Conservation (phyloP, 1,140 invertebrate species). For the Contarinia nasturtii region DNA sequence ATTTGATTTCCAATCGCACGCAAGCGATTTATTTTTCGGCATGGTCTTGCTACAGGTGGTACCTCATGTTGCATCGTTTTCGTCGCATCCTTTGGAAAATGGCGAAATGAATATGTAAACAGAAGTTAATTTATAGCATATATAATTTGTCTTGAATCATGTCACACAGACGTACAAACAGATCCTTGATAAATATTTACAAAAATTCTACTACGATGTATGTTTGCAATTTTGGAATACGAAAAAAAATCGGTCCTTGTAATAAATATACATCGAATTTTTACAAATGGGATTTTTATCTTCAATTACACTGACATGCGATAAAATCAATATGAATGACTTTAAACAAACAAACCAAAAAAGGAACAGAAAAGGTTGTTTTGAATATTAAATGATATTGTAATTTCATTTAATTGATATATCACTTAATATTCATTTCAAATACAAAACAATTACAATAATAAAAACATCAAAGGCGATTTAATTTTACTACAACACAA, state of each 20-base stretch:
- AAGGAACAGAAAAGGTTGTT: not conserved
- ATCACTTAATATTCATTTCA: no score
- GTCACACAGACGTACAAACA: not conserved
- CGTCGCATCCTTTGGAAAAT: not conserved
- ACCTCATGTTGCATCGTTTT: not conserved
- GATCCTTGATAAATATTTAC: not conserved
- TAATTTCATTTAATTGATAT: not conserved
- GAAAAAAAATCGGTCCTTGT: not conserved
- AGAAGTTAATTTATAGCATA: not conserved
- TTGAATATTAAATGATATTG: no score
- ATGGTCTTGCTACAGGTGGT: conserved; percentile 11
- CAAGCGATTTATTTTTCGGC: conserved; percentile 39
- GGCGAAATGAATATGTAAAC: not conserved
- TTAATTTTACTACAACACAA: not conserved
- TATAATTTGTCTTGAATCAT: not conserved
- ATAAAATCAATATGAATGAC: not conserved
- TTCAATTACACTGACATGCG: not conserved
- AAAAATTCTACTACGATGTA: not conserved
- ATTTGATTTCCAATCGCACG: conserved; percentile 49
- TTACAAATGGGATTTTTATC: not conserved
- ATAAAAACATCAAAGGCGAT: no score
- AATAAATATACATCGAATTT: not conserved
- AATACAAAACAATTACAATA: conserved; percentile 2
- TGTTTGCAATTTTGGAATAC: not conserved
- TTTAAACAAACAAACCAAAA: not conserved